Base-by-base conservation (phyloP, 2,888 invertebrate genomes). In the Lysandra coridon region DNA sequence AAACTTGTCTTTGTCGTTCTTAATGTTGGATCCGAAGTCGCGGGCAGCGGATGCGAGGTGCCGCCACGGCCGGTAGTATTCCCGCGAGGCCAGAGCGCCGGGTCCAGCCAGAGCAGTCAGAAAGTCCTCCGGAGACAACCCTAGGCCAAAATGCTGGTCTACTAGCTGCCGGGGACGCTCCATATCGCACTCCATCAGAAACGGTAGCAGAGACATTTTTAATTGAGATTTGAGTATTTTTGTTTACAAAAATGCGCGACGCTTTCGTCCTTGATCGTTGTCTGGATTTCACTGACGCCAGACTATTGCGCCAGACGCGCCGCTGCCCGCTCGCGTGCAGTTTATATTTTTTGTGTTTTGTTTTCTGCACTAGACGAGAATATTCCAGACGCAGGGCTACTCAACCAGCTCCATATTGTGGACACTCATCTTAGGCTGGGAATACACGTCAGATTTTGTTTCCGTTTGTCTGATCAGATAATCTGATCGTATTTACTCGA, bases 61-160 rank as follows among this genome's bases (percentile, higher is more conserved):
- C 79, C 92, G 88, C 92, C 93, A 92, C 0, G 93, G 90, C 1
- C 94, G 87, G 84, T 90, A 91, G 86, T 94, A 94, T 12, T 92
- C 92, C 73, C 88, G 84, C 81, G 82, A 87, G 17, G 87, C 78
- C 62, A 90, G 3, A 0, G 91, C 89, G 2, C 86, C 86, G 12
- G 86, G 17, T 4, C 75, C 84, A 17, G 86, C 84, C 5, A 84
- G 82, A 10, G 84, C 82, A 6, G 88, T 85, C 6, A 95, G 86
- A 1, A 95, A 80, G 78, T 95, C 95, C 30, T 95, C 95, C 2
- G 95, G 91, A 74, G 92, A 90, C 40, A 95, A 83, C 0, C 90
- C 95, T 84, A 95, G 84, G 23, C 95, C 95, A 84, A 95, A 95
- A 81, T 95, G 94, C 85, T 95, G 95, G 85, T 95, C 95, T 80